Base-by-base conservation (phyloP, 2,797 vertebrate species). In the Tokudaia muenninki region DNA sequence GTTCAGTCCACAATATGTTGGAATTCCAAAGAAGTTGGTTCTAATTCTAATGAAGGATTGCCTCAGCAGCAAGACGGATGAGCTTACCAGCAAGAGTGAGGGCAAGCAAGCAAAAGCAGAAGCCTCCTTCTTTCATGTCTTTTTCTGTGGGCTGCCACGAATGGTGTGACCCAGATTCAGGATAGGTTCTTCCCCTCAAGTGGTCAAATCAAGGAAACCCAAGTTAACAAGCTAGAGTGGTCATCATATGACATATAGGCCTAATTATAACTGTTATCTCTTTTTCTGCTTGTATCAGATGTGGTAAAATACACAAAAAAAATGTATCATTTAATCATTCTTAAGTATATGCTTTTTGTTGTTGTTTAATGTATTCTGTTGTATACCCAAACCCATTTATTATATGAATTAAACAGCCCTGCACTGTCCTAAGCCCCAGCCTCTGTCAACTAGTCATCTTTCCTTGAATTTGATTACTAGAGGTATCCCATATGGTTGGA, bases 221-320 rank as follows among this genome's bases (percentile, higher is more conserved):
- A 87, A 70, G 44, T 47, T 65, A 65, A 63, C 57, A 86, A 67
- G 19, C 61, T 6, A 50, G 65, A 70, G 22, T 26, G 52, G 63
- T 70, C 44, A 52, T 70, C 47, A 52, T 26, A 83, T 17, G 67
- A 52, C 12, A 34, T 24, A 70, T 5, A 70, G n/a, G 21, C 31
- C 47, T 86, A 63, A 88, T 37, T 95, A 63, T 72, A 96, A 72
- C 80, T 63, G 94, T 44, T 84, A 55, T n/a, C 61, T 79, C 88
- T 52, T 87, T 47, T n/a, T 87, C 14, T 81, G 12, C 37, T 44
- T 59, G 12, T 88, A 61, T 70, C 22, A 95, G 72, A 82, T 87
- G n/a, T 81, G 34, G 47, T 89, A 89, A 96, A 97, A 92, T 94
- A 82, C 37, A 95, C 19, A 65, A 91, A 89, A 91, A 89, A 92